A percentile compares a stretch with the other conserved stretches of the same genome.
Evolutionary conservation across 2,113 vertebrate species (phyloP).

Genomic region (Stigmatopora nigra): DNA sequence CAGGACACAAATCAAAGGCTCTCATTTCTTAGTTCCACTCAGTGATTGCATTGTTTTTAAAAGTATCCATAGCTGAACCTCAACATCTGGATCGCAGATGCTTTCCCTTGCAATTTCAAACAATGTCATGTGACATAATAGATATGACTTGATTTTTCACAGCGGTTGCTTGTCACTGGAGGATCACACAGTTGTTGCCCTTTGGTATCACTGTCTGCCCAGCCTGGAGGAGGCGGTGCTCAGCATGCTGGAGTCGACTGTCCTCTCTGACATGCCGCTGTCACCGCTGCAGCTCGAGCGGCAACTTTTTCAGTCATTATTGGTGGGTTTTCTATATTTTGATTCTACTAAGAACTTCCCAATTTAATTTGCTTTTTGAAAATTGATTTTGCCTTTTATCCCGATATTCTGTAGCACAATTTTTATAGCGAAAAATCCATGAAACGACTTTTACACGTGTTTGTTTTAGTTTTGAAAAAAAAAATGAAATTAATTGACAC

Average conservation of each 20-base stretch:
- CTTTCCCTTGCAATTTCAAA: slow-evolving; percentile 1
- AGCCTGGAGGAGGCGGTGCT: slow-evolving; percentile 80
- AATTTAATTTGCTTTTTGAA: neutral
- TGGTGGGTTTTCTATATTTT: neutral
- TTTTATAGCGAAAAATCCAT: neutral
- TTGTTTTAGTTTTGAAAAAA: slow-evolving; percentile 15
- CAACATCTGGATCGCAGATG: slow-evolving; percentile 7
- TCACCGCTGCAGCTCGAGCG: slow-evolving; percentile 59
- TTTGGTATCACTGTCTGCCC: slow-evolving; percentile 82
- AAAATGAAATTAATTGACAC: slow-evolving; percentile 20
- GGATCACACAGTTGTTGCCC: slow-evolving; percentile 66
- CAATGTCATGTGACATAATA: neutral
- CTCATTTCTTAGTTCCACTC: neutral
- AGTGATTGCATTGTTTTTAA: neutral
- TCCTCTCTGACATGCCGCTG: slow-evolving; percentile 52
- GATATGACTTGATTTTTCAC: neutral
- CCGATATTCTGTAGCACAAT: neutral
- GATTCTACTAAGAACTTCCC: too few relatives aligned
- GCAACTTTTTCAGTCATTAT: slow-evolving; percentile 66
- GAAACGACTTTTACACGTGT: neutral
- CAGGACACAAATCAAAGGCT: slow-evolving; percentile 4
- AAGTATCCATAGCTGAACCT: neutral
- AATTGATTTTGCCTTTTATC: too few relatives aligned
- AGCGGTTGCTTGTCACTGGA: slow-evolving; percentile 74
- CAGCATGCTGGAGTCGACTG: slow-evolving; percentile 67